phyloP scores from a whole-genome alignment of 2,797 vertebrate species.

The Pelobates cultripes region DNA sequence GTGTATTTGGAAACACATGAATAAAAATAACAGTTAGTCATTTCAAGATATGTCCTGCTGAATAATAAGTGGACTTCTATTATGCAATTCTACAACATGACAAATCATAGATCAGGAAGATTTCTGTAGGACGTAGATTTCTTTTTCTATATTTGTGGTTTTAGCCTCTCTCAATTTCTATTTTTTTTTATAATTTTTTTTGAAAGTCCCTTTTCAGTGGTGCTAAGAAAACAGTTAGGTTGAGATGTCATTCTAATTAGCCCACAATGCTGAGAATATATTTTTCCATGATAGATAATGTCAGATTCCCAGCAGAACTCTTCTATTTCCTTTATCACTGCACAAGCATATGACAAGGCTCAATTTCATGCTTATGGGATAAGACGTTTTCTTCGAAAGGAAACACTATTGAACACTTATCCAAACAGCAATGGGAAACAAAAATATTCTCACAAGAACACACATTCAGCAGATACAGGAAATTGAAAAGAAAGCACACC shows the following conservation, averaged over 20 bases:
- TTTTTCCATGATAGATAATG: neutral
- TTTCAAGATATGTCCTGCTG: too few species aligned
- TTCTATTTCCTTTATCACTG: neutral
- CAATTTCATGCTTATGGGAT: neutral
- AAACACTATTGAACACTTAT: slow-evolving; percentile 16
- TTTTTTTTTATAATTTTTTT: too few species aligned
- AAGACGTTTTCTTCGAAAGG: neutral
- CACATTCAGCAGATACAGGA: slow-evolving; percentile 29
- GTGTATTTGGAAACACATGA: too few species aligned
- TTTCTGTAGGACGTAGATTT: too few species aligned
- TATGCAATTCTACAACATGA: too few species aligned
- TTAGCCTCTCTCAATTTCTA: too few species aligned
- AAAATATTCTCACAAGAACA: slow-evolving; percentile 37
- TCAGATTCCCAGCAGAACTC: neutral
- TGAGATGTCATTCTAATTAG: neutral
- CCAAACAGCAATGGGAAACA: slow-evolving; percentile 19
- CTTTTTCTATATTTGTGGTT: too few species aligned
- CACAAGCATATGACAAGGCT: neutral
- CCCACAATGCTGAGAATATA: neutral
- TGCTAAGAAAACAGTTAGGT: too few species aligned
- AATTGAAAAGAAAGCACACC: slow-evolving; percentile 40
- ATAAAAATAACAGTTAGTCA: too few species aligned
- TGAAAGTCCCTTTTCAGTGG: too few species aligned
- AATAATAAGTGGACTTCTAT: too few species aligned
- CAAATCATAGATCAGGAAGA: too few species aligned